Evolutionary conservation across 92 coral and sea anemone species (phyloP), one percentile per base, ranked within the genome.

Genomic region (Porites cylindrica): DNA sequence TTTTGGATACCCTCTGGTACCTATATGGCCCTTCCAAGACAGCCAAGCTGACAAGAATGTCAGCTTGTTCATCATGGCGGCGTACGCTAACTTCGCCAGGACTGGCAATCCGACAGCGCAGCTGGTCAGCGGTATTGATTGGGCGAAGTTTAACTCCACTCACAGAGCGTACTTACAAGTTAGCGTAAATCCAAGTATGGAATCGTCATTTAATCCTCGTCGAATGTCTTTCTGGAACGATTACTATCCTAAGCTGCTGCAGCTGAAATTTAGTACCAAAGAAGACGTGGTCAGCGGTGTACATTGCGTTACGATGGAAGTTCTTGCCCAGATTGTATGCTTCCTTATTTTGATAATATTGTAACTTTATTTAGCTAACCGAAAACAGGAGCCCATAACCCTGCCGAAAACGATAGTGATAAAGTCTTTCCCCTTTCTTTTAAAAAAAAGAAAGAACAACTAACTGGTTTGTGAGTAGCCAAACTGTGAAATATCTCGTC

Each of bases 221-320:
- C 77, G 77, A 18, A 72, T 72, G 77, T n/a, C 77, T 6, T 72
- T 93, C 87, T 93, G 96, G 96, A 93, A 93, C 59, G 81, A 76
- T 69, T 93, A 80, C 53, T 88, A 91, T 61, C 94, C 96, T 20
- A 93, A 91, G 69, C 79, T 93, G 26, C 9, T 56, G 16, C 66
- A 82, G 18, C 51, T 79, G 11, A 60, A 69, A 20, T 61, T 88
- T 64, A 85, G 87, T 20, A 65, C 53, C 23, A 72, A 7, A 9
- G 19, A 24, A n/a, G 54, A 69, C 7, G 67, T 68, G 10, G 62
- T 7, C 72, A 82, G 51, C 50, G 47, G 71, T 19, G 58, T 29
- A 43, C 2, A 2, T 19, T 14, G 51, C 17, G 51, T 70, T 68
- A 20, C 24, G 18, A 70, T 52, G 67, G 68, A 26, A 54, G n/a